Conservation (phyloP, 2,797 vertebrate species). For the Channallabes apus region DNA sequence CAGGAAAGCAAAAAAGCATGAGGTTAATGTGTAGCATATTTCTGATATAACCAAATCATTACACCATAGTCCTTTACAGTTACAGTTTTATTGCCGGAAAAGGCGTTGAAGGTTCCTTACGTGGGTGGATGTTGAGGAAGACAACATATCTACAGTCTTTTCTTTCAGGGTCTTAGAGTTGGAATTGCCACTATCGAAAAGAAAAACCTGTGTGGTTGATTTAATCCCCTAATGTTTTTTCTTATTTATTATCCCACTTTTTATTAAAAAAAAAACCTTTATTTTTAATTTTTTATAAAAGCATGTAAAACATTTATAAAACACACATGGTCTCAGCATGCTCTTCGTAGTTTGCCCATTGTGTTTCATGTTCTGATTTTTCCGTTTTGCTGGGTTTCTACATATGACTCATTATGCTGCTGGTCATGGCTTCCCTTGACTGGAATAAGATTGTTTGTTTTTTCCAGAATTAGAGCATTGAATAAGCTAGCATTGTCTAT, state of each 20-base stretch:
- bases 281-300: background rate
- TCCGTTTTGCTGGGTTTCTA: slow-evolving; percentile 31
- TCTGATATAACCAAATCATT: background rate
- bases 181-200: background rate
- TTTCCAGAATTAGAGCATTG: slow-evolving; percentile 13
- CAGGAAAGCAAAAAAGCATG: background rate
- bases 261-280: too few relatives aligned
- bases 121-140: slow-evolving; percentile 8
- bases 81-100: background rate
- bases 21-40: background rate
- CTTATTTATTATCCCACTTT: background rate
- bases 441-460: slow-evolving; percentile 33
- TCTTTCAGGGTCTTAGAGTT: background rate
- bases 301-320: background rate
- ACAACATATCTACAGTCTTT: background rate
- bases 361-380: slow-evolving; percentile 32
- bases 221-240: background rate
- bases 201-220: background rate
- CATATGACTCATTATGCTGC: slow-evolving; percentile 27
- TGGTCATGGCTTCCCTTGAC: slow-evolving; percentile 22
- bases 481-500: background rate
- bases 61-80: background rate
- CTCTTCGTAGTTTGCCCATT: slow-evolving; percentile 17
- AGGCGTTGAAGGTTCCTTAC: background rate
- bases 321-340: background rate